These are phyloP conservation scores for Actinemys pallida DNA, from an alignment of 2,113 vertebrate genomes.

Conservation along the genomic window DNA sequence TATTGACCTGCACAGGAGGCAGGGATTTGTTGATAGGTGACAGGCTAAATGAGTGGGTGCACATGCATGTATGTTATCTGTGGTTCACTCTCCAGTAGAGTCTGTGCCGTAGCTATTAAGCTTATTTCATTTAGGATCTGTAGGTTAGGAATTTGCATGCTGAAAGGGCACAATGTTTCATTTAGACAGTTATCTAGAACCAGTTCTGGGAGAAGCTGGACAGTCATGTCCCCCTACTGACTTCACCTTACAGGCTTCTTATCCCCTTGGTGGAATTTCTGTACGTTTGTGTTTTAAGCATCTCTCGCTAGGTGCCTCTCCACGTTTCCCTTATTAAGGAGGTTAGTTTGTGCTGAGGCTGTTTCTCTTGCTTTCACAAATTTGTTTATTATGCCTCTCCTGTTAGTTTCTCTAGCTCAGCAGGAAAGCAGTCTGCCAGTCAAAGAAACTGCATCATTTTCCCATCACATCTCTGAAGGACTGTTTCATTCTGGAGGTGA, in stretches of 20 bases:
- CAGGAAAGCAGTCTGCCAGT: background rate
- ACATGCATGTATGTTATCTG: background rate
- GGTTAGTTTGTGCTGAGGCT: background rate
- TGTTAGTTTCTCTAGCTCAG: conserved; percentile 9
- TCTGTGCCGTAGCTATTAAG: background rate
- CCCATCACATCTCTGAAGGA: background rate
- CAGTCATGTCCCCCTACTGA: background rate
- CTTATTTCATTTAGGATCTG: background rate
- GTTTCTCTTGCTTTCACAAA: background rate
- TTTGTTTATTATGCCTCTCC: background rate
- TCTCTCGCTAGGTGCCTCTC: background rate
- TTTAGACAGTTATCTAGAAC: background rate
- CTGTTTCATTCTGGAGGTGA: background rate
- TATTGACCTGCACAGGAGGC: background rate
- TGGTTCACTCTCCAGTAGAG: background rate
- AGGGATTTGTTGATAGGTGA: background rate
- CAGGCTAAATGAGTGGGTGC: background rate
- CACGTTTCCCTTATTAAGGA: background rate
- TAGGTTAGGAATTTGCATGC: background rate
- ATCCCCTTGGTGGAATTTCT: background rate
- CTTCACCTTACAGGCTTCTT: background rate
- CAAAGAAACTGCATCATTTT: background rate
- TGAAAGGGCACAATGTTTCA: background rate
- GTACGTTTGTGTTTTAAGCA: background rate
- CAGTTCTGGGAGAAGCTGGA: background rate